These are phyloP conservation scores for Phyllopteryx taeniolatus DNA, from an alignment of 2,113 vertebrate species.

Conservation along the genomic window DNA sequence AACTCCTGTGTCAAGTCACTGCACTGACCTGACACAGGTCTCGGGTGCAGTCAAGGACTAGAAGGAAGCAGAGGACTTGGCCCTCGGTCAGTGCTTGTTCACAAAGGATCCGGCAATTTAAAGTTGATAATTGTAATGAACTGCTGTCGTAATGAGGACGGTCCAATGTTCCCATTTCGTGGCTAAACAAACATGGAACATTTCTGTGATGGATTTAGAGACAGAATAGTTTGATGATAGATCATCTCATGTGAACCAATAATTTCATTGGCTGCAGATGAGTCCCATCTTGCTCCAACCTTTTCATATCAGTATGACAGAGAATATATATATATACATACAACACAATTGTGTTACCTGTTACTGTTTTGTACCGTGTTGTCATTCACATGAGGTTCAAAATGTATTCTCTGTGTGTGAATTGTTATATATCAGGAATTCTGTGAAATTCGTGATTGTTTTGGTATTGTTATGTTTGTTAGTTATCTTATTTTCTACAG, in stretches of 20 bases:
- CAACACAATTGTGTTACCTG: constrained; percentile 65
- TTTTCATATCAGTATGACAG: constrained; percentile 58
- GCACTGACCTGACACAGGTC: constrained; percentile 36
- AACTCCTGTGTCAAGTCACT: constrained; percentile 2
- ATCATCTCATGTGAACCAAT: constrained; percentile 30
- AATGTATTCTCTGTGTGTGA: constrained; percentile 68
- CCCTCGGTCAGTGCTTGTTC: constrained; percentile 72
- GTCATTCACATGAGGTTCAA: constrained; percentile 73
- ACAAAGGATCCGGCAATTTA: constrained; percentile 19
- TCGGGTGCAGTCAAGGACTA: background rate
- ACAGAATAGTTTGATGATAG: background rate
- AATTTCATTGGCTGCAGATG: constrained; percentile 45
- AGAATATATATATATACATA: constrained; percentile 23
- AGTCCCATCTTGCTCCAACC: constrained; percentile 40
- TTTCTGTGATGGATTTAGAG: background rate
- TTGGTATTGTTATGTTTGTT: constrained; percentile 67
- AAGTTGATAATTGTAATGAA: background rate
- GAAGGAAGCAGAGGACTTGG: constrained; percentile 27
- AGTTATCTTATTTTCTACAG: constrained; percentile 52
- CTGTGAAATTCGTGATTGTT: constrained; percentile 72
- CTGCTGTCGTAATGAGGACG: background rate
- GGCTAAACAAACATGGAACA: background rate
- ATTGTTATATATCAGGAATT: constrained; percentile 68
- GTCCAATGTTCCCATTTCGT: background rate
- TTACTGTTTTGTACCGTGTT: constrained; percentile 71